Evolutionary conservation across 2,888 invertebrate species (phyloP).

Genomic region (Belgica antarctica): DNA sequence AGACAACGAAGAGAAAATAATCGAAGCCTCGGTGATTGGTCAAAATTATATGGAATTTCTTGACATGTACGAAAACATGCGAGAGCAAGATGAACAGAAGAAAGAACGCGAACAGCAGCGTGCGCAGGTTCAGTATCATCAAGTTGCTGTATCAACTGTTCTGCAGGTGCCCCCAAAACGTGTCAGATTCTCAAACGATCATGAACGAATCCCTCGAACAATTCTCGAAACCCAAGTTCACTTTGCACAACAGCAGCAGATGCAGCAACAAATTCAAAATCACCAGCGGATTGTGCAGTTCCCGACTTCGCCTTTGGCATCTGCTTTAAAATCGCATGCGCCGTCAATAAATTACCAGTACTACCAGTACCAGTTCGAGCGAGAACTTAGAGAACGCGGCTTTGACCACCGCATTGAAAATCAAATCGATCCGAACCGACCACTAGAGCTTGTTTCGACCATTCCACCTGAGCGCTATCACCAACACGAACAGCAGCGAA

Average conservation of each 20-base stretch:
- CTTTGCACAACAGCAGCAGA: not conserved
- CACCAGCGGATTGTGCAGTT: not conserved
- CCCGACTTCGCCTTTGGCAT: not conserved
- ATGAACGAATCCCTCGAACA: not conserved
- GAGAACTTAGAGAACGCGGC: slow-evolving; percentile 16
- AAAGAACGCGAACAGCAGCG: not conserved
- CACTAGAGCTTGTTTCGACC: slow-evolving; percentile 18
- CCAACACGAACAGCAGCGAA: not conserved
- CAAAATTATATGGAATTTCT: slow-evolving; percentile 16
- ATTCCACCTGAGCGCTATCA: slow-evolving; percentile 25
- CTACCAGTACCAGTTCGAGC: slow-evolving; percentile 11
- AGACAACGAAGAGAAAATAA: not conserved
- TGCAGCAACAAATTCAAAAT: not conserved
- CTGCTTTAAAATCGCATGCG: slow-evolving; percentile 16
- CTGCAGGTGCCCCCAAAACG: not conserved
- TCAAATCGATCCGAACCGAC: slow-evolving; percentile 11
- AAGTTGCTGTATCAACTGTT: not conserved
- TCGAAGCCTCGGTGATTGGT: not conserved
- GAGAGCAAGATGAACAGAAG: not conserved
- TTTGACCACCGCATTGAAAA: slow-evolving; percentile 6
- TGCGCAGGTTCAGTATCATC: not conserved
- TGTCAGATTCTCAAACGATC: not conserved
- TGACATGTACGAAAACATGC: not conserved
- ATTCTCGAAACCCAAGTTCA: not conserved
- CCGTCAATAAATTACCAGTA: slow-evolving; percentile 9